Conservation (phyloP, 1,140 invertebrate species). For the Drosophila triauraria region DNA sequence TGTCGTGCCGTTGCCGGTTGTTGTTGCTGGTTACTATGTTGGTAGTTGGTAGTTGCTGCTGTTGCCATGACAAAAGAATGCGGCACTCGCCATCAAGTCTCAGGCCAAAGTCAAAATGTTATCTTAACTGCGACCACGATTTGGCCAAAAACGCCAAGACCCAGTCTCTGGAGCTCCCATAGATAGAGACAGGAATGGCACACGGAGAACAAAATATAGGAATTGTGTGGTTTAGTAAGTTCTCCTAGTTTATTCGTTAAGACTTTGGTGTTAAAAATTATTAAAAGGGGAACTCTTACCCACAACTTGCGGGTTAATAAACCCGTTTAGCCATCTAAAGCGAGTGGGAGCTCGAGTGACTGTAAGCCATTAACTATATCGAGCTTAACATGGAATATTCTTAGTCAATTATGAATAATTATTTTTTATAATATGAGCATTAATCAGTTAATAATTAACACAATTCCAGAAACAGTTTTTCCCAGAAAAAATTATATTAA, state of each 20-base stretch:
- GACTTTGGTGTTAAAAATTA: neutral
- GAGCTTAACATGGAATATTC: too few relatives aligned
- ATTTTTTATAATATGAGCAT: neutral
- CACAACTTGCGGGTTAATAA: neutral
- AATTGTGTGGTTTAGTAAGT: too few relatives aligned
- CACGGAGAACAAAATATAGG: conserved; percentile 24
- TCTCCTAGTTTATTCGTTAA: neutral
- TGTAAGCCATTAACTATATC: neutral
- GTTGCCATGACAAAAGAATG: conserved; percentile 81
- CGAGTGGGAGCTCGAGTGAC: neutral
- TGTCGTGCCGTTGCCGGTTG: conserved; percentile 64
- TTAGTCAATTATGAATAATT: neutral
- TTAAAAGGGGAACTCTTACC: neutral
- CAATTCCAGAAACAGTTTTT: neutral
- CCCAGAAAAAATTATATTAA: neutral
- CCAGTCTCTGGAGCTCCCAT: conserved; percentile 28
- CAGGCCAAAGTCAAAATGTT: conserved; percentile 80
- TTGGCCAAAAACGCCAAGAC: conserved; percentile 62
- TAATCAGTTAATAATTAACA: neutral
- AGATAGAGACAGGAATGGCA: conserved; percentile 29
- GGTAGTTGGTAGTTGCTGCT: conserved; percentile 38
- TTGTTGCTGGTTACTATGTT: conserved; percentile 32
- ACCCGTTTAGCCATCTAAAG: too few relatives aligned
- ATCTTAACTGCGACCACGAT: conserved; percentile 80
- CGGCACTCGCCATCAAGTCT: conserved; percentile 78